phyloP scores from a whole-genome alignment of 2,888 invertebrate genomes.

The Diploptera punctata region DNA sequence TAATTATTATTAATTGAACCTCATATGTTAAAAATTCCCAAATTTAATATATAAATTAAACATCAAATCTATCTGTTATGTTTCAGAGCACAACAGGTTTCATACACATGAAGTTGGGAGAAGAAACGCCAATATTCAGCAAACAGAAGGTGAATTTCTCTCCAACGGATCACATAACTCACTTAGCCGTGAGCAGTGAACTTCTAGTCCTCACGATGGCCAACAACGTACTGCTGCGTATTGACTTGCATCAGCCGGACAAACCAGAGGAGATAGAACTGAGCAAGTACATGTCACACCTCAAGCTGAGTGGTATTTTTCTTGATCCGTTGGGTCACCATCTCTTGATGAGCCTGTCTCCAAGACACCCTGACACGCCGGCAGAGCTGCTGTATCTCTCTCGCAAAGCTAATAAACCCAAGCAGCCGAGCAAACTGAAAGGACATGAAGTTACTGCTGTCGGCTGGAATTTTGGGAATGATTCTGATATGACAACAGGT shows the following conservation, averaged over 20 bases:
- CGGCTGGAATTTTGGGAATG: constrained; percentile 84
- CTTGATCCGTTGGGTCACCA: constrained; percentile 90
- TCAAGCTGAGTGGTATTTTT: constrained; percentile 71
- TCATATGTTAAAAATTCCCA: too few species aligned
- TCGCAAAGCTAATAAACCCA: constrained; percentile 75
- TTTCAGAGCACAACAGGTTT: constrained; percentile 59
- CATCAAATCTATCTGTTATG: too few species aligned
- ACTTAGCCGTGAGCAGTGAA: constrained; percentile 82
- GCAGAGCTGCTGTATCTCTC: constrained; percentile 82
- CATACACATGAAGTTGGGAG: constrained; percentile 67
- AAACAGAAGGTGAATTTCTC: constrained; percentile 83
- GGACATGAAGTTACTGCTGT: constrained; percentile 90
- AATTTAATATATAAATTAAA: too few species aligned
- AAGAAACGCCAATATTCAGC: constrained; percentile 85
- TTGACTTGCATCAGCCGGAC: constrained; percentile 81
- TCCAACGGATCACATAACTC: constrained; percentile 79
- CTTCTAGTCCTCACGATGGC: constrained; percentile 84
- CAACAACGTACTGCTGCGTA: constrained; percentile 78
- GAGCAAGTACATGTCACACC: constrained; percentile 65
- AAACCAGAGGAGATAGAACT: constrained; percentile 79
- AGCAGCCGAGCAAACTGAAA: constrained; percentile 65
- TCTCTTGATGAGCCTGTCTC: constrained; percentile 75
- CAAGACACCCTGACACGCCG: constrained; percentile 63
- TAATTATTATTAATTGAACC: too few species aligned
- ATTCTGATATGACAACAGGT: constrained; percentile 74